Evolutionary conservation across 2,797 vertebrate species (phyloP).

Genomic region (Luscinia luscinia): DNA sequence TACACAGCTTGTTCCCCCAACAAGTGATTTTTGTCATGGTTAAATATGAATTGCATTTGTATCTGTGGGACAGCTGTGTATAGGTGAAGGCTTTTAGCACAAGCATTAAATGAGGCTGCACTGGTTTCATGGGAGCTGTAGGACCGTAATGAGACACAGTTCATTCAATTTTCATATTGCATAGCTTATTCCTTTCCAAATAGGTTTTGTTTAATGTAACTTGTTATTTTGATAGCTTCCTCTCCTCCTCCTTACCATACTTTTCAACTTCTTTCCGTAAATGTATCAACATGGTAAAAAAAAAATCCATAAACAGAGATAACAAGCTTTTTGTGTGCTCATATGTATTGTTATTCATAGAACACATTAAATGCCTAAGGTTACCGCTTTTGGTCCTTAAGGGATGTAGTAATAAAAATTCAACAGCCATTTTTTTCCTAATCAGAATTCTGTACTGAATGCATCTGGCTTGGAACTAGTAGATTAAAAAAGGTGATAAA

Average conservation of each 20-base stretch:
- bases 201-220: constrained; percentile 28
- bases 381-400: constrained; percentile 28
- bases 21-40: not conserved
- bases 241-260: not conserved
- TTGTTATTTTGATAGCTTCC: constrained; percentile 35
- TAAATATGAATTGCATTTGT: constrained; percentile 8
- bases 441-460: constrained; percentile 48
- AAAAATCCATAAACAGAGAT: constrained; percentile 40
- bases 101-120: not conserved
- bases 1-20: rapidly evolving
- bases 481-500: constrained; percentile 46
- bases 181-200: not conserved
- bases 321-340: constrained; percentile 57
- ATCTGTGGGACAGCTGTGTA: not conserved
- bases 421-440: constrained; percentile 34
- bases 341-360: constrained; percentile 50
- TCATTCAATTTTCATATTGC: constrained; percentile 8
- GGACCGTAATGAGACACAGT: not conserved
- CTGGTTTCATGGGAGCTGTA: not conserved
- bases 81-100: not conserved
- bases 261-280: not conserved
- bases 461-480: constrained; percentile 25
- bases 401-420: constrained; percentile 56
- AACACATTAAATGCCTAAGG: constrained; percentile 47
- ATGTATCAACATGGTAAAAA: constrained; percentile 33